Percentiles rank a stretch among this genome's conserved stretches.
phyloP scores from a whole-genome alignment of 1,140 invertebrate species.

The Lepidostoma basale region DNA sequence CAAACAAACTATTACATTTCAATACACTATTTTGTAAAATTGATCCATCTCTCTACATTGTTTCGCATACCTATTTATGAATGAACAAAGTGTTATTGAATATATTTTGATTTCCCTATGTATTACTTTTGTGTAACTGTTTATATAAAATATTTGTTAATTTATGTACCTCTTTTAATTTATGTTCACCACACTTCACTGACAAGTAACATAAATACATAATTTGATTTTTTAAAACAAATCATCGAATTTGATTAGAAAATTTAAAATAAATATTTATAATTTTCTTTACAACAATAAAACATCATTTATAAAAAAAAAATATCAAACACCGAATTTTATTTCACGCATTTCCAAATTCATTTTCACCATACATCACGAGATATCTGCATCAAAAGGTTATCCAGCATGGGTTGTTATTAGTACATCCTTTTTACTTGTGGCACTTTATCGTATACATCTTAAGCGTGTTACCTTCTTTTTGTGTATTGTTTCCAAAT shows the following conservation, averaged over 20 bases:
- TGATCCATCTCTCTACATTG: conserved; percentile 25
- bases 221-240: conserved; percentile 3
- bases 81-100: conserved; percentile 27
- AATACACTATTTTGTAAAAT: conserved; percentile 29
- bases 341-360: conserved; percentile 13
- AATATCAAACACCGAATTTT: conserved; percentile 12
- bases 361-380: no score
- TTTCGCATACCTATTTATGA: conserved; percentile 27
- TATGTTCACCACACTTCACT: neutral
- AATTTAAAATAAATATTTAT: neutral
- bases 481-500: no score
- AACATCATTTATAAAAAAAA: neutral
- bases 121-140: conserved; percentile 37
- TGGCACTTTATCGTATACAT: no score
- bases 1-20: conserved; percentile 38
- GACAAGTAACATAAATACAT: neutral
- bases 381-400: no score
- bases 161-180: conserved; percentile 19
- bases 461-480: no score
- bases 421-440: no score
- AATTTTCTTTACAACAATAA: conserved; percentile 7
- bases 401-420: no score
- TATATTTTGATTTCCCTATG: conserved; percentile 35
- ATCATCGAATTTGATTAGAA: neutral
- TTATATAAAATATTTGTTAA: conserved; percentile 34